Conservation (phyloP, 1,140 invertebrate genomes). For the Drosophila biarmipes region DNA sequence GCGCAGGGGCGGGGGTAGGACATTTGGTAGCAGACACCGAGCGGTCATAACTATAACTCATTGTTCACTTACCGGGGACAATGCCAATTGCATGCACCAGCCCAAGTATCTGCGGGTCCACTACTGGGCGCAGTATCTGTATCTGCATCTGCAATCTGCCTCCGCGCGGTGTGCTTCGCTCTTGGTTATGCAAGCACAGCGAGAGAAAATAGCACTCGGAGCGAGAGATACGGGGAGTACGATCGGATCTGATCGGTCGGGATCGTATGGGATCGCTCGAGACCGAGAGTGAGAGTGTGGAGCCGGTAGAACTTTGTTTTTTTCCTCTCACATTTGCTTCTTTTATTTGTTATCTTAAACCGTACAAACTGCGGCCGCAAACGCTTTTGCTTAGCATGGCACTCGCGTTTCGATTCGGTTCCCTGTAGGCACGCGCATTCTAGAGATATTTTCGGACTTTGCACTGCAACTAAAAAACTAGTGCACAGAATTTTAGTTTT, state of each 20-base stretch:
- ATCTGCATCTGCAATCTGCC: constrained; percentile 24
- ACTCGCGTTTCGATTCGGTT: not conserved
- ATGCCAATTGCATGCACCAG: constrained; percentile 12
- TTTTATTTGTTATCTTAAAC: constrained; percentile 38
- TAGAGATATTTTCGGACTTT: constrained; percentile 33
- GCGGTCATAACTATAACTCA: constrained; percentile 51
- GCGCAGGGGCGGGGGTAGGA: not conserved
- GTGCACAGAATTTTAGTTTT: not conserved
- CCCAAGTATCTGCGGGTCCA: constrained; percentile 21
- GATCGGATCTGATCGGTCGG: not conserved
- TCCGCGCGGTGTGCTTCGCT: not conserved
- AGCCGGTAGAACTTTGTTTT: constrained; percentile 18
- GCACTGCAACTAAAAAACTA: constrained; percentile 9
- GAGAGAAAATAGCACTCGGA: not conserved
- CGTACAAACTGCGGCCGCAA: constrained; percentile 13
- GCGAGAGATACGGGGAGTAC: constrained; percentile 1
- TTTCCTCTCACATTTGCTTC: too few relatives aligned
- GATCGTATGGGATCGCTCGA: too few relatives aligned
- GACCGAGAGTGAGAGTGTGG: constrained; percentile 37
- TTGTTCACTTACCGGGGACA: constrained; percentile 60
- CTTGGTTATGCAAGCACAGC: constrained; percentile 44
- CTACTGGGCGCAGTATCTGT: constrained; percentile 21
- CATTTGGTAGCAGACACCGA: not conserved
- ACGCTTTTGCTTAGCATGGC: not conserved
- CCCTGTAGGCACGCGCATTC: constrained; percentile 5